A percentile compares a stretch with the other conserved stretches of the same genome.
Conservation (phyloP, 1,140 invertebrate genomes). For the Drosophila sturtevanti region DNA sequence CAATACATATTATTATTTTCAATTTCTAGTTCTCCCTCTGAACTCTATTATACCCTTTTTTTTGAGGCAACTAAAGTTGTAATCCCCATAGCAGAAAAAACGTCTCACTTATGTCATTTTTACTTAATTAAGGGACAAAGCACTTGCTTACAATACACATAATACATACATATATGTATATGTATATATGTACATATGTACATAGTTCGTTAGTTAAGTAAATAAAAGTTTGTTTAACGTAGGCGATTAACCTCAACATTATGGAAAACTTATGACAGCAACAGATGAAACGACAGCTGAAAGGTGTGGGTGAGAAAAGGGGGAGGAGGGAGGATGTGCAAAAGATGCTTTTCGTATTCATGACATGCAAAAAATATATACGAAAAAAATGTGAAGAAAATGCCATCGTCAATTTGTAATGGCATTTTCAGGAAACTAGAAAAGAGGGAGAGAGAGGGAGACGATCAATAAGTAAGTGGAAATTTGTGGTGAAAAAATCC, state of each 20-base stretch:
- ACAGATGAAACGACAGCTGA: not conserved
- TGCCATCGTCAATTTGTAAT: not conserved
- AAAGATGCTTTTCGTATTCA: not conserved
- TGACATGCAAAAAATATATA: not conserved
- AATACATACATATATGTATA: slow-evolving; percentile 3
- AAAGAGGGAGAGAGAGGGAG: too few species aligned
- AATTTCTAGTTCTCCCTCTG: too few species aligned
- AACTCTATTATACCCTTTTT: too few species aligned
- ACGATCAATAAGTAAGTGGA: not conserved
- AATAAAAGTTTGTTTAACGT: slow-evolving; percentile 28
- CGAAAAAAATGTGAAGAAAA: not conserved
- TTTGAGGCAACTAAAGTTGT: not conserved
- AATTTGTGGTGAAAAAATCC: not conserved
- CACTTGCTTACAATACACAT: slow-evolving; percentile 10
- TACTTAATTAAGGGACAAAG: slow-evolving; percentile 44
- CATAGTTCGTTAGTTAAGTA: slow-evolving; percentile 59
- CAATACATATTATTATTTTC: too few species aligned
- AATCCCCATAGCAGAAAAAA: slow-evolving; percentile 4
- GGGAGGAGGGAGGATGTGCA: not conserved
- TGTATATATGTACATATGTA: too few species aligned
- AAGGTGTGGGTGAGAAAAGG: not conserved
- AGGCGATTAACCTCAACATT: slow-evolving; percentile 14
- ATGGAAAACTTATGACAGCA: slow-evolving; percentile 4
- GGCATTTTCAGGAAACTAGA: not conserved
- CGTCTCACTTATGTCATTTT: slow-evolving; percentile 41